Conservation (phyloP, 2,888 invertebrate species). For the Xestia c-nigrum region DNA sequence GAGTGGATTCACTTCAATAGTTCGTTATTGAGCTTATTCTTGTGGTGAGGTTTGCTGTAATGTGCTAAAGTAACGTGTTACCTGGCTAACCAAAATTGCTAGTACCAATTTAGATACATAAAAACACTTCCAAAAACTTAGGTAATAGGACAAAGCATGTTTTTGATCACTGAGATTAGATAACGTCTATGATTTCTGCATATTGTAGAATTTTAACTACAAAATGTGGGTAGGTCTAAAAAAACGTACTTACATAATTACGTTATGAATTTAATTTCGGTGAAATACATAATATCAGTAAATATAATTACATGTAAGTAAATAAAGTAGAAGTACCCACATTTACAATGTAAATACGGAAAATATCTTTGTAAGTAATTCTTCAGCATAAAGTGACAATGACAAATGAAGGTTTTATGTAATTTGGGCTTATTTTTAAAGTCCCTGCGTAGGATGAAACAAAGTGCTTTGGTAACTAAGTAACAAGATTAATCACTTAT, state of each 20-base stretch:
- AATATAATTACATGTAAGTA: not conserved
- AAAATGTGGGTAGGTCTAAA: not conserved
- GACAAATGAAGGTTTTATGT: conserved; percentile 12
- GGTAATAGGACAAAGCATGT: not conserved
- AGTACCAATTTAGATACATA: not conserved
- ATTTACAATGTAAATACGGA: too few species aligned
- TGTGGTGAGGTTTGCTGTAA: too few species aligned
- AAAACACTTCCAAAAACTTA: not conserved
- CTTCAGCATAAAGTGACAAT: not conserved
- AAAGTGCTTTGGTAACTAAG: not conserved
- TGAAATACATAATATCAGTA: not conserved
- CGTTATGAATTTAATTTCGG: not conserved
- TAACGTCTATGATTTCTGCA: not conserved
- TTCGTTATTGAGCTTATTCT: too few species aligned
- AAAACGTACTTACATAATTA: not conserved
- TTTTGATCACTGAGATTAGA: not conserved
- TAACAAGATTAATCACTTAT: conserved; percentile 3
- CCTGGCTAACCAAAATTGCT: not conserved
- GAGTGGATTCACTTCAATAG: too few species aligned
- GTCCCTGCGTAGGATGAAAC: conserved; percentile 13
- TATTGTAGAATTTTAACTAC: not conserved
- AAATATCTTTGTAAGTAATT: too few species aligned
- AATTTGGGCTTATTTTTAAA: conserved; percentile 11
- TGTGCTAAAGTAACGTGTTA: not conserved
- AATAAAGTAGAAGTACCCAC: not conserved